phyloP scores from a whole-genome alignment of 2,113 vertebrate species.

The Panthera uncia region DNA sequence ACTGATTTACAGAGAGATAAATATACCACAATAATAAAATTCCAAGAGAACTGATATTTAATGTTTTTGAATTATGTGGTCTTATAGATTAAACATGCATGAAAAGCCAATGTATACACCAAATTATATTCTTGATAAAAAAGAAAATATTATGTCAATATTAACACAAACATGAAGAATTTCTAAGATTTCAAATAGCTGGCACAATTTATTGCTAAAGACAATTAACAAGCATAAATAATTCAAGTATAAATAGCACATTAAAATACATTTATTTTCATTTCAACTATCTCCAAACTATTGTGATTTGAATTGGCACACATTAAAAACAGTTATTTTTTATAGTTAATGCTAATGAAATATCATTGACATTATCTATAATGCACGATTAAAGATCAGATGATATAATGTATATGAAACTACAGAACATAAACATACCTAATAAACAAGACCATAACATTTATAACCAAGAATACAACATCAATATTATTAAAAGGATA shows the following conservation, averaged over 20 bases:
- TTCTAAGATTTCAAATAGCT: slow-evolving; percentile 61
- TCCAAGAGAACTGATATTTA: slow-evolving; percentile 22
- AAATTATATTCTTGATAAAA: slow-evolving; percentile 47
- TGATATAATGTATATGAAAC: slow-evolving; percentile 43
- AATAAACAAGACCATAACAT: not conserved
- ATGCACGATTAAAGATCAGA: slow-evolving; percentile 20
- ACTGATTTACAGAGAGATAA: not conserved
- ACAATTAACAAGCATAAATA: slow-evolving; percentile 57
- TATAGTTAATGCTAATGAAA: slow-evolving; percentile 51
- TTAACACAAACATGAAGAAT: slow-evolving; percentile 23
- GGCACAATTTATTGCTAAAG: slow-evolving; percentile 56
- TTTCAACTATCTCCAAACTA: slow-evolving; percentile 56
- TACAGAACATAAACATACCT: slow-evolving; percentile 3
- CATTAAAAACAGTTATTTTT: slow-evolving; percentile 52
- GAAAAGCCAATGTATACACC: not conserved
- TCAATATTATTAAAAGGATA: slow-evolving; percentile 13
- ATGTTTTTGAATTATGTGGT: slow-evolving; percentile 12
- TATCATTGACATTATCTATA: slow-evolving; percentile 18
- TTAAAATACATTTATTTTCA: slow-evolving; percentile 68
- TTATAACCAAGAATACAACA: slow-evolving; percentile 5
- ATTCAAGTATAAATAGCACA: slow-evolving; percentile 69
- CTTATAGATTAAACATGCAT: not conserved
- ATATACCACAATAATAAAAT: not conserved
- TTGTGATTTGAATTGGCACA: slow-evolving; percentile 51
- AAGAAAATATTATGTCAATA: slow-evolving; percentile 29